These are phyloP conservation scores for Sarcoramphus papa DNA, from an alignment of 2,797 vertebrate species.

Conservation along the genomic window DNA sequence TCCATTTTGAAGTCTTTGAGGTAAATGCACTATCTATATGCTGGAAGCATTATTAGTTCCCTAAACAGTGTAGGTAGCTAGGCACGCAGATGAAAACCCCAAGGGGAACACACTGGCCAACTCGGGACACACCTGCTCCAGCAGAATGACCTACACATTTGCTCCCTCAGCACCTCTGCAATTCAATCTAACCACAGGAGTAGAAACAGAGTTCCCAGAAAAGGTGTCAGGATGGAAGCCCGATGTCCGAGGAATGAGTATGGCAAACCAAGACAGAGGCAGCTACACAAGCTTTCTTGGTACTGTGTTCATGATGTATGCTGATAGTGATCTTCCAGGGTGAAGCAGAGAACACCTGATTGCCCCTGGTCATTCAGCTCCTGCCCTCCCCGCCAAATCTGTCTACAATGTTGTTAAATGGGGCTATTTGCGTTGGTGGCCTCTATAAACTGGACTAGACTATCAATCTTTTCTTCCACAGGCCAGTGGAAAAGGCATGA, in stretches of 20 bases:
- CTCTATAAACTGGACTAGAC: conserved; percentile 27
- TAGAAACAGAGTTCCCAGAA: neutral
- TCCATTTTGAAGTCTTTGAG: neutral
- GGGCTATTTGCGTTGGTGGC: conserved; percentile 11
- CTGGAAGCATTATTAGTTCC: neutral
- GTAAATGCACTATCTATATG: neutral
- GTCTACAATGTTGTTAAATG: conserved; percentile 40
- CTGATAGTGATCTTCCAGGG: conserved; percentile 1
- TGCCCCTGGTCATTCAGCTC: neutral
- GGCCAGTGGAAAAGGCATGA: conserved; percentile 24
- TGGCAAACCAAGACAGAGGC: neutral
- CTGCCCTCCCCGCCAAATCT: neutral
- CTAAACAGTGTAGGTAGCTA: neutral
- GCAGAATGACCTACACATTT: neutral
- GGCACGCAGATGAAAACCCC: neutral
- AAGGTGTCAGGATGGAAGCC: neutral
- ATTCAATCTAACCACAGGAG: neutral
- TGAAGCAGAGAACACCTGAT: conserved; percentile 11
- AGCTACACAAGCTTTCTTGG: neutral
- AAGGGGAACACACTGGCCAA: neutral
- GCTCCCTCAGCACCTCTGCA: neutral
- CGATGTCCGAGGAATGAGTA: neutral
- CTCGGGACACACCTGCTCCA: neutral
- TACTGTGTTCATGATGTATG: neutral
- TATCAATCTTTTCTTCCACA: conserved; percentile 44